Conservation (phyloP, 1,140 invertebrate species). For the Zelostemma sp. region DNA sequence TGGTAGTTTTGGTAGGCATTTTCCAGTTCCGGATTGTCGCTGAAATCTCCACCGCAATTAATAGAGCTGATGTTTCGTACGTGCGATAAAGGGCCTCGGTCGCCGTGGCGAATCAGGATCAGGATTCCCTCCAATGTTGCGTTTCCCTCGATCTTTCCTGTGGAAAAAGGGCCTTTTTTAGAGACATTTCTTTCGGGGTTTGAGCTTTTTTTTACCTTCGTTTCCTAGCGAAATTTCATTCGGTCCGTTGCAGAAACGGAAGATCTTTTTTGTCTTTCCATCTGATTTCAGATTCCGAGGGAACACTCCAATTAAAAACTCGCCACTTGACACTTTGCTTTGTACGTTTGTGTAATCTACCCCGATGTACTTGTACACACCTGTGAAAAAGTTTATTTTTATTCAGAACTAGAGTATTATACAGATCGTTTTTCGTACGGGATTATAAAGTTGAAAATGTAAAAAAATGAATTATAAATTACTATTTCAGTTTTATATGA, state of each 20-base stretch:
- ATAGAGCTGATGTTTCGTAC: conserved; percentile 81
- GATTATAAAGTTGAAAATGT: no score
- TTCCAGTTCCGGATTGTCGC: conserved; percentile 65
- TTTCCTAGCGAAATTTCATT: conserved; percentile 75
- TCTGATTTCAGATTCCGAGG: conserved; percentile 73
- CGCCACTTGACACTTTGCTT: conserved; percentile 49
- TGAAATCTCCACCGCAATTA: conserved; percentile 78
- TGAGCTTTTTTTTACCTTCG: conserved; percentile 73
- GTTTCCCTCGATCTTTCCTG: conserved; percentile 73
- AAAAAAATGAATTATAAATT: no score
- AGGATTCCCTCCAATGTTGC: conserved; percentile 84
- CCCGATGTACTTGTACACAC: conserved; percentile 83
- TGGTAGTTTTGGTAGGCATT: conserved; percentile 58
- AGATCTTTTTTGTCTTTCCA: conserved; percentile 74
- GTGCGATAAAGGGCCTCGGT: conserved; percentile 86
- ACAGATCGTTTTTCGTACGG: no score
- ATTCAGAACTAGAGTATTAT: not conserved
- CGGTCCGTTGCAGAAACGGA: conserved; percentile 78
- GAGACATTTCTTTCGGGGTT: no score
- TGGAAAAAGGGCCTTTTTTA: not conserved
- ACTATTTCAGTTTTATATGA: no score
- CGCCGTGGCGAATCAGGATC: conserved; percentile 88
- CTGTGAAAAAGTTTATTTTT: conserved; percentile 62
- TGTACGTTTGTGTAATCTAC: conserved; percentile 66
- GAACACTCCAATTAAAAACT: conserved; percentile 64